phyloP scores from a whole-genome alignment of 2,888 invertebrate species.

The Heliothis peltigera region DNA sequence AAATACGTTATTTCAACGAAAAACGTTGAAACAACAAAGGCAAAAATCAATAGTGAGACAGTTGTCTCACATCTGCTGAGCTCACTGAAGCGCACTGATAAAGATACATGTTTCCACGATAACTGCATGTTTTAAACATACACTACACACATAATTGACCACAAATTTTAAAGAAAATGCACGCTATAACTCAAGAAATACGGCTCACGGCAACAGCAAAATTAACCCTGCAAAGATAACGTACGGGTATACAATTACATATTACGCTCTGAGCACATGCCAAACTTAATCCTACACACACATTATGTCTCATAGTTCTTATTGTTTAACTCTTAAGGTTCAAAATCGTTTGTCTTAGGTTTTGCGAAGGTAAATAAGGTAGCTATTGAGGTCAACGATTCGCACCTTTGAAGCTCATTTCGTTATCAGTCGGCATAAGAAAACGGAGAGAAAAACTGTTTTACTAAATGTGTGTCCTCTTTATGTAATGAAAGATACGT shows the following conservation, averaged over 20 bases:
- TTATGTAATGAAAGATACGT: conserved; percentile 17
- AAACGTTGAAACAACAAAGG: conserved; percentile 24
- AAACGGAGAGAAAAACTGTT: conserved; percentile 76
- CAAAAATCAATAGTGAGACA: conserved; percentile 47
- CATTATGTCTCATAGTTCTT: neutral
- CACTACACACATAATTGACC: conserved; percentile 7
- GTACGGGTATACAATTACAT: conserved; percentile 59
- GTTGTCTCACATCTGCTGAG: conserved; percentile 59
- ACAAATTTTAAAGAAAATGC: conserved; percentile 14
- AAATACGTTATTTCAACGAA: conserved; percentile 5
- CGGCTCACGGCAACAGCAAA: conserved; percentile 10
- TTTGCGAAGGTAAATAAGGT: conserved; percentile 12
- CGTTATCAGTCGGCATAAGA: conserved; percentile 81
- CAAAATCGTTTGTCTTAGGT: conserved; percentile 21
- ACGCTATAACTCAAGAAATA: fast-evolving
- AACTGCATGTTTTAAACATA: conserved; percentile 56
- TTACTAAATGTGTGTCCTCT: conserved; percentile 35
- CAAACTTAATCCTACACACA: conserved; percentile 25
- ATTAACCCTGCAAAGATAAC: conserved; percentile 53
- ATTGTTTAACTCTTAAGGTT: conserved; percentile 1
- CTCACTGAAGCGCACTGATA: conserved; percentile 59
- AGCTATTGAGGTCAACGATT: conserved; percentile 84
- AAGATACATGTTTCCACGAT: conserved; percentile 59
- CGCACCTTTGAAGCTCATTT: conserved; percentile 83
- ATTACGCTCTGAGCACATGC: conserved; percentile 36